phyloP scores from a whole-genome alignment of 2,888 invertebrate species.

The Cheilosia vulpina region DNA sequence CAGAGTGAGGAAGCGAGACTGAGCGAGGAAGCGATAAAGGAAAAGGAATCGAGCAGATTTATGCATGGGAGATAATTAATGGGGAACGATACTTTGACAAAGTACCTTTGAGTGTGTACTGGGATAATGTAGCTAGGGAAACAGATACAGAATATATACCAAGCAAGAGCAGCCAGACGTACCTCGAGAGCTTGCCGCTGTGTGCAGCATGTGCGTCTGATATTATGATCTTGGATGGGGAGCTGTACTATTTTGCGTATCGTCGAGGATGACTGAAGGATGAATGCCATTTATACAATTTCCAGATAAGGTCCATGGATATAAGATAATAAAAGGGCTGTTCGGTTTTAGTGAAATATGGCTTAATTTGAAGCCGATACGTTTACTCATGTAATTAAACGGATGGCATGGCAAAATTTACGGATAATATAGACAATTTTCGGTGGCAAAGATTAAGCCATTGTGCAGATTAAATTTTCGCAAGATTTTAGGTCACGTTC shows the following conservation, averaged over 20 bases:
- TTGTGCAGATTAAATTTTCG: conserved; percentile 15
- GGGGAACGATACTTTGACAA: conserved; percentile 67
- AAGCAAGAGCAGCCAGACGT: conserved; percentile 8
- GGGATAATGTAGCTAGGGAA: conserved; percentile 31
- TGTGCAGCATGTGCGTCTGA: conserved; percentile 44
- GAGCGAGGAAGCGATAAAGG: conserved; percentile 30
- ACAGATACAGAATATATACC: conserved; percentile 11
- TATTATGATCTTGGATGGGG: conserved; percentile 13
- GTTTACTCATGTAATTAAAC: conserved; percentile 55
- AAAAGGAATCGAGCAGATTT: conserved; percentile 63
- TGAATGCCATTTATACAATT: conserved; percentile 59
- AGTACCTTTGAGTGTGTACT: conserved; percentile 56
- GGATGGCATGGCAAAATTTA: conserved; percentile 15
- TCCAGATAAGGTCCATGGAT: conserved; percentile 36
- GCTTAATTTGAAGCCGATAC: conserved; percentile 54
- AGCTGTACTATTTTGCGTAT: conserved; percentile 1
- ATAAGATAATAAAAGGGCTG: conserved; percentile 26
- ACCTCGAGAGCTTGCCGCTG: background rate
- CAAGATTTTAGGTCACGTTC: background rate
- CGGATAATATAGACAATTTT: conserved; percentile 22
- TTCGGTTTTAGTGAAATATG: conserved; percentile 43
- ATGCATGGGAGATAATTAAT: conserved; percentile 68
- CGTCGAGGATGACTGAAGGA: conserved; percentile 43
- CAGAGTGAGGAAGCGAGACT: background rate
- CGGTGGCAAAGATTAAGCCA: background rate